Percentiles rank a stretch among this genome's conserved stretches.
phyloP scores from a whole-genome alignment of 2,797 vertebrate species.

The Schizothorax lantsangensis region DNA sequence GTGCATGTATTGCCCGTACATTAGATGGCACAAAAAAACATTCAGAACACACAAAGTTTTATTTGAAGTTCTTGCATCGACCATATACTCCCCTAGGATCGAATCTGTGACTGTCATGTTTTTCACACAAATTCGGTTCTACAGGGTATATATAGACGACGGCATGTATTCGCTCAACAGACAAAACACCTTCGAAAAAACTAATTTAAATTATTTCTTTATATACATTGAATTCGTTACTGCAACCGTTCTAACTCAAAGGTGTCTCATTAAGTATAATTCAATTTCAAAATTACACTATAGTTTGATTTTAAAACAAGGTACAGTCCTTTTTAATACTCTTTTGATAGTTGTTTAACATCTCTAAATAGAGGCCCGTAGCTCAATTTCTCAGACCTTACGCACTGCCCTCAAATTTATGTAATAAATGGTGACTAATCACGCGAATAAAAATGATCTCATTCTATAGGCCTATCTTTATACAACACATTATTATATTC shows the following conservation, averaged over 20 bases:
- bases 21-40: neutral
- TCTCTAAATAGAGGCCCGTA: neutral
- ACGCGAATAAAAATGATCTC: neutral
- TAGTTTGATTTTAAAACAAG: neutral
- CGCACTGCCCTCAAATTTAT: neutral
- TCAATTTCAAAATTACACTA: neutral
- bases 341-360: neutral
- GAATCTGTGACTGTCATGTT: constrained; percentile 97
- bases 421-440: neutral
- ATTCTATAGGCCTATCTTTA: neutral
- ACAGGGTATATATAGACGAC: constrained; percentile 99
- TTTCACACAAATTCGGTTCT: constrained; percentile 99
- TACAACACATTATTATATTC: neutral
- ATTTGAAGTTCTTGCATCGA: constrained; percentile 99
- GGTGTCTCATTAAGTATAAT: neutral
- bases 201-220: neutral
- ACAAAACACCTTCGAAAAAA: neutral
- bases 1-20: neutral
- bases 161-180: constrained; percentile 75
- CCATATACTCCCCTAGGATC: constrained; percentile 99
- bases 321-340: neutral
- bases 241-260: neutral
- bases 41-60: constrained; percentile 37
- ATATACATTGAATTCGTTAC: neutral
- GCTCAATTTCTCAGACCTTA: neutral